Evolutionary conservation across 2,888 invertebrate genomes (phyloP).

Genomic region (Noctua comes): DNA sequence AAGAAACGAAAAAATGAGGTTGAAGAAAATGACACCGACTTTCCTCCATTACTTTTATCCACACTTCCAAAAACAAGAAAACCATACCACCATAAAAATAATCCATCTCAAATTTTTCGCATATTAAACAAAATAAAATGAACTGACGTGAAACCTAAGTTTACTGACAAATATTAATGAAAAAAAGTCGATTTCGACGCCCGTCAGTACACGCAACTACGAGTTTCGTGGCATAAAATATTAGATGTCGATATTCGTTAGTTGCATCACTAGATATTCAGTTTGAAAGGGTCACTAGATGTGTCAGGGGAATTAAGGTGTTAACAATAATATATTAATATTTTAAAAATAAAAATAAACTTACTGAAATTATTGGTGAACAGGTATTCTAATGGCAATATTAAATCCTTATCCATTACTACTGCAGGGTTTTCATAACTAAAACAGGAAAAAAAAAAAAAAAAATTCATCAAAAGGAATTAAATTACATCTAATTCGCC

Average conservation of each 20-base stretch:
- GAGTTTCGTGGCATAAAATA: constrained; percentile 79
- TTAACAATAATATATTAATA: too few species aligned
- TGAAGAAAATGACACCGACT: constrained; percentile 19
- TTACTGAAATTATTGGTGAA: not conserved
- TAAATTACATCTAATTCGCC: not conserved
- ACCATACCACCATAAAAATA: constrained; percentile 15
- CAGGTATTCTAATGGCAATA: not conserved
- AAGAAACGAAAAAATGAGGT: constrained; percentile 2
- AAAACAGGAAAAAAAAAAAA: too few species aligned
- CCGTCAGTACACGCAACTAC: constrained; percentile 65
- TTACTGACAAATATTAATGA: constrained; percentile 75
- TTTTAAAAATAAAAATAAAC: not conserved
- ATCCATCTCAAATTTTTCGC: constrained; percentile 57
- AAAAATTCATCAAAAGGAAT: not conserved
- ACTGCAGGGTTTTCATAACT: not conserved
- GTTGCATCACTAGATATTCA: constrained; percentile 77
- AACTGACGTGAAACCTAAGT: constrained; percentile 39
- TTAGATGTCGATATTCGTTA: constrained; percentile 82
- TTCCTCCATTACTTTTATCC: constrained; percentile 14
- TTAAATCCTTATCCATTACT: not conserved
- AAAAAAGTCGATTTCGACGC: constrained; percentile 66
- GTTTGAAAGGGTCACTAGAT: constrained; percentile 32
- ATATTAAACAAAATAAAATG: constrained; percentile 56
- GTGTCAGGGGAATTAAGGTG: constrained; percentile 10
- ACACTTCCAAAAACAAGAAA: constrained; percentile 25